Base-by-base conservation (phyloP, 1,140 invertebrate species). In the Alviniconcha marisindica region DNA sequence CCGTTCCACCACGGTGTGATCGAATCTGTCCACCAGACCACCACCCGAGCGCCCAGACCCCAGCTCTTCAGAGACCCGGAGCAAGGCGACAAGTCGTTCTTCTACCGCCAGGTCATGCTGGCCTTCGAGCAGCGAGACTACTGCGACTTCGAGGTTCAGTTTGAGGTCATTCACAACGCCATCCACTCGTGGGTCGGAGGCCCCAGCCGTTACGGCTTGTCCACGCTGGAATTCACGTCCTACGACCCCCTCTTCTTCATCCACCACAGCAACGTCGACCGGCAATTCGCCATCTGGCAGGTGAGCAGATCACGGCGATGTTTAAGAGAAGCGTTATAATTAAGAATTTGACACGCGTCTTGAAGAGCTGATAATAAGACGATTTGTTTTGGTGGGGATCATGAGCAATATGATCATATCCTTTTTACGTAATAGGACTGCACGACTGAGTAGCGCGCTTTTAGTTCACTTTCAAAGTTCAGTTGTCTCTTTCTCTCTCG, bases 141-240 rank as follows among this genome's bases (percentile, higher is more conserved):
- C 77, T 85, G 84, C 33, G 81, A 85, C 36, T 85, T 85, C 28
- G 81, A 85, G 54, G 81, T 85, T 12, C 86, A 87, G 77, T 84
- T 81, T n/a, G 86, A 87, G 76, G 63, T 87, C 18, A 77, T 56
- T 36, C 86, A 87, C 80, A 87, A 87, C 82, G 82, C 82, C 54
- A 83, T 85, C 79, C 84, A 85, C 69, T 79, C 81, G 4, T 85
- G 84, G 84, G n/a, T 83, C 1, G 84, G 84, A 66, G 84, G 84
- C 18, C 24, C 44, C 14, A 76, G 56, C 28, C 81, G 76, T 24
- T 80, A 83, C 40, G 60, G 60, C 48, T 74, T 85, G 84, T 85
- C 84, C 48, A 54, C 81, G 2, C 76, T 85, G 12, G 84, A 85
- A 56, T 85, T 48, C 80, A 69, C 86, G 0, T 77, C 83, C 79